A percentile compares a stretch with the other conserved stretches of the same genome.
phyloP scores from a whole-genome alignment of 2,888 invertebrate genomes.

The Chaetogeoica ovagalla region DNA sequence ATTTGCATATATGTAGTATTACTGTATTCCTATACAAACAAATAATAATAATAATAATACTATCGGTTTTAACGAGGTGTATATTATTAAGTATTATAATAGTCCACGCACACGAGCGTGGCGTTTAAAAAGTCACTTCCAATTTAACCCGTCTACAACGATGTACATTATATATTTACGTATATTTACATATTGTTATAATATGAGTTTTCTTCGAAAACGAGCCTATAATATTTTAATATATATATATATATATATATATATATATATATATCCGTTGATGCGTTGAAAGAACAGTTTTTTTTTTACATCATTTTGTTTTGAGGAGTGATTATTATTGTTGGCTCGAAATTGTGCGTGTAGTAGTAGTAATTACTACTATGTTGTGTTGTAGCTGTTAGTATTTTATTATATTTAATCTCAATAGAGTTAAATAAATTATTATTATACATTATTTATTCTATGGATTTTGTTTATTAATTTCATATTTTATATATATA shows the following conservation, averaged over 20 bases:
- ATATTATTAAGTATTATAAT: constrained; percentile 5
- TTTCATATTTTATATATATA: too few species aligned
- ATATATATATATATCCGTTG: constrained; percentile 24
- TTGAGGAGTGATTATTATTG: too few species aligned
- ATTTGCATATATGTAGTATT: constrained; percentile 28
- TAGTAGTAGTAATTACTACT: too few species aligned
- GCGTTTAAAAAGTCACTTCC: constrained; percentile 27
- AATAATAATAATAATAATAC: too few species aligned
- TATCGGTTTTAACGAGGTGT: constrained; percentile 42
- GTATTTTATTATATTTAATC: too few species aligned
- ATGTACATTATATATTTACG: not conserved
- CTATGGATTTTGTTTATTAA: too few species aligned
- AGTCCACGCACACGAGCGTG: not conserved
- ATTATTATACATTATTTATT: too few species aligned
- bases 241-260: too few species aligned
- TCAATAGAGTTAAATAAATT: too few species aligned
- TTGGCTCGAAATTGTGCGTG: too few species aligned
- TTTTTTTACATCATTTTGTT: not conserved
- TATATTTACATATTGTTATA: constrained; percentile 8
- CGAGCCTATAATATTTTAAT: constrained; percentile 16
- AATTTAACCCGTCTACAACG: constrained; percentile 7
- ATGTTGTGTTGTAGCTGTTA: too few species aligned
- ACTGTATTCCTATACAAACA: not conserved
- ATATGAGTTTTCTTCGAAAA: constrained; percentile 16
- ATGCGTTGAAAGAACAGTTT: constrained; percentile 11